Conservation (phyloP, 2,888 invertebrate species). For the Volucella bombylans region DNA sequence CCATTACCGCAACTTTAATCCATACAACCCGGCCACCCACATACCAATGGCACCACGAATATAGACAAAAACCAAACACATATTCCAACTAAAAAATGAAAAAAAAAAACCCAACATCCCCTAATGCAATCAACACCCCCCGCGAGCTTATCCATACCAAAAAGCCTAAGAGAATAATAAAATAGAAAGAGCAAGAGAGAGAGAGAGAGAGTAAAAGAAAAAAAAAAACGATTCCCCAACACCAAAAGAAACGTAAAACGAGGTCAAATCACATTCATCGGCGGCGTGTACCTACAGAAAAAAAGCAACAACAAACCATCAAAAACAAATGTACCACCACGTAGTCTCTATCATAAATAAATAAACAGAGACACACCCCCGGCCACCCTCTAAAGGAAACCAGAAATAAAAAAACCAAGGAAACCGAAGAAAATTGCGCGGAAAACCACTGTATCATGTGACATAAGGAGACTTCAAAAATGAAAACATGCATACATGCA, state of each 20-base stretch:
- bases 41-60: slow-evolving; percentile 11
- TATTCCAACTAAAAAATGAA: slow-evolving; percentile 49
- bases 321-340: slow-evolving; percentile 4
- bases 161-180: slow-evolving; percentile 74
- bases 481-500: slow-evolving; percentile 41
- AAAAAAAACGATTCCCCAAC: slow-evolving; percentile 69
- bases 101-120: slow-evolving; percentile 52
- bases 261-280: slow-evolving; percentile 70
- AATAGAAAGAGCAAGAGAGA: slow-evolving; percentile 77
- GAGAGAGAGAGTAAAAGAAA: slow-evolving; percentile 75
- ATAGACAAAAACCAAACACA: slow-evolving; percentile 40
- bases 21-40: slow-evolving; percentile 20
- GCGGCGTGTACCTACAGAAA: slow-evolving; percentile 45
- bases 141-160: slow-evolving; percentile 57
- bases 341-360: slow-evolving; percentile 71
- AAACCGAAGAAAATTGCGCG: slow-evolving; percentile 67
- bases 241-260: slow-evolving; percentile 73
- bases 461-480: slow-evolving; percentile 70
- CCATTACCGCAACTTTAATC: slow-evolving; percentile 59
- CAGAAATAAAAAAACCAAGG: slow-evolving; percentile 12
- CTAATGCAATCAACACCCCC: slow-evolving; percentile 50
- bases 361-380: slow-evolving; percentile 69
- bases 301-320: background rate
- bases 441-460: slow-evolving; percentile 70
- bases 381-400: slow-evolving; percentile 2